Evolutionary conservation across 2,113 vertebrate species (phyloP).

Genomic region (Natator depressus): DNA sequence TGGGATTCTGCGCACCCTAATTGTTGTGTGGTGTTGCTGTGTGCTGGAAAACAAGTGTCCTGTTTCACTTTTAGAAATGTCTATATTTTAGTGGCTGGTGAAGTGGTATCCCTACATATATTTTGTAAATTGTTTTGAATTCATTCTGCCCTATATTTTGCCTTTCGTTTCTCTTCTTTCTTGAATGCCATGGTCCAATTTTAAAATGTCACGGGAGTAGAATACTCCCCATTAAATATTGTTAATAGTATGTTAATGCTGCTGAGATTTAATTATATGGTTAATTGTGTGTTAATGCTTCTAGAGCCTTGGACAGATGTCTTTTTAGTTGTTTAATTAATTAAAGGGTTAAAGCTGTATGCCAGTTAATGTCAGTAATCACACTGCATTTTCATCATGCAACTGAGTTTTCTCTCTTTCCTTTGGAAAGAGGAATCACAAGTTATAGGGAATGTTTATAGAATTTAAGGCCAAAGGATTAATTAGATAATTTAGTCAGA

Average conservation of each 20-base stretch:
- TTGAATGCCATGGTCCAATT: neutral
- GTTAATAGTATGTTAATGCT: fast-evolving
- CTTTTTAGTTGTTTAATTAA: neutral
- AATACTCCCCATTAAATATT: neutral
- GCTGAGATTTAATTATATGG: neutral
- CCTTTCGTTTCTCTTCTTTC: neutral
- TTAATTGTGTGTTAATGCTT: too few species aligned
- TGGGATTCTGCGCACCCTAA: neutral
- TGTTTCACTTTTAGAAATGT: neutral
- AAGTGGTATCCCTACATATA: neutral
- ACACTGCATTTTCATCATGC: fast-evolving
- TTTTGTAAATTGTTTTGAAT: neutral
- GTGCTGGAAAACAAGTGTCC: neutral
- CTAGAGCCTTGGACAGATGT: fast-evolving
- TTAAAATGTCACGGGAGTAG: neutral
- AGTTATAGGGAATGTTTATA: neutral
- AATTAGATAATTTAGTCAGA: too few species aligned
- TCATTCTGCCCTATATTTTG: neutral
- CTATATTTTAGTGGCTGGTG: neutral
- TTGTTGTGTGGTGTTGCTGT: neutral
- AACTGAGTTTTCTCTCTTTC: neutral
- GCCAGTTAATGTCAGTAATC: neutral
- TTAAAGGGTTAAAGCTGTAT: neutral
- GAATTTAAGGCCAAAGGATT: too few species aligned
- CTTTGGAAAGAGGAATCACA: neutral